These are phyloP conservation scores for Plecotus auritus DNA, from an alignment of 2,113 vertebrate species.

Conservation along the genomic window DNA sequence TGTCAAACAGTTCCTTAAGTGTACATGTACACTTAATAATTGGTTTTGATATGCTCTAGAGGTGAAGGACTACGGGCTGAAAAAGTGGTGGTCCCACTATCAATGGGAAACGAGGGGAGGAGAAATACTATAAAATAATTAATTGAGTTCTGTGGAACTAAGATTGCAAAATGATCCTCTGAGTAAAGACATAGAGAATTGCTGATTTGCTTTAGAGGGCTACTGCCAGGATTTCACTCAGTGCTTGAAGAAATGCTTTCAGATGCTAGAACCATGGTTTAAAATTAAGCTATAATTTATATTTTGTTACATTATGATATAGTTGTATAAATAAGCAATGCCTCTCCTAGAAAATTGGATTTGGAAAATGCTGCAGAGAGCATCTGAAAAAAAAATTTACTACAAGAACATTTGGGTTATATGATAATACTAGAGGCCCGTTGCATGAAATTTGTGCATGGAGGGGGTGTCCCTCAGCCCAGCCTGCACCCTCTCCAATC, in stretches of 20 bases:
- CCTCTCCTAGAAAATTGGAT: background rate
- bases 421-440: background rate
- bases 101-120: conserved; percentile 34
- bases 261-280: background rate
- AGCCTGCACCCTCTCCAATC: too few relatives aligned
- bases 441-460: too few relatives aligned
- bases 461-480: too few relatives aligned
- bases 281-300: background rate
- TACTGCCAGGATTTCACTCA: background rate
- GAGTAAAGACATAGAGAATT: conserved; percentile 37
- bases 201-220: background rate
- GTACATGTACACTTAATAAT: too few relatives aligned
- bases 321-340: background rate
- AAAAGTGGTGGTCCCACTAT: conserved; percentile 43
- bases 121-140: conserved; percentile 62
- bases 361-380: background rate
- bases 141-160: conserved; percentile 41
- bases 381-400: background rate
- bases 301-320: background rate
- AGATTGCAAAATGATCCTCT: conserved; percentile 63
- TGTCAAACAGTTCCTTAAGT: too few relatives aligned
- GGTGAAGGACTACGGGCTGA: conserved; percentile 39
- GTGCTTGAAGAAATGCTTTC: background rate
- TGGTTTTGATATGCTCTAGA: conserved; percentile 55
- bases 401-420: background rate